phyloP scores from a whole-genome alignment of 2,113 vertebrate genomes.

The Hippocampus zosterae region DNA sequence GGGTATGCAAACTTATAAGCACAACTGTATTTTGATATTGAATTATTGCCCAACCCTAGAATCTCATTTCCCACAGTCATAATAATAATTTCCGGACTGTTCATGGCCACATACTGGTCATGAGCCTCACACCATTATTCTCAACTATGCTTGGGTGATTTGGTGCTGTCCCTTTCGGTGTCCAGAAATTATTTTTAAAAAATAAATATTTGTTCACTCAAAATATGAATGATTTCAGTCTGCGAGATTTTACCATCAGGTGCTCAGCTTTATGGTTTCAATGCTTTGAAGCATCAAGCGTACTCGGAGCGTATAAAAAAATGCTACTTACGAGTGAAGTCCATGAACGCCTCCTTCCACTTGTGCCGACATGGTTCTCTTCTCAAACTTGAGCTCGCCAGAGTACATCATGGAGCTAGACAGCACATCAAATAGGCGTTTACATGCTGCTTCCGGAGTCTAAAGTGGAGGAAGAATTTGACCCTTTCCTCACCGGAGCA shows the following conservation, averaged over 20 bases:
- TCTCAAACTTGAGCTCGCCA: conserved; percentile 93
- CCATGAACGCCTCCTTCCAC: conserved; percentile 89
- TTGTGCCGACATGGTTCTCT: conserved; percentile 90
- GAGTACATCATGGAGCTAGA: conserved; percentile 93
- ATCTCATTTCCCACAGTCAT: too few species aligned
- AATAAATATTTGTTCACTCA: not conserved
- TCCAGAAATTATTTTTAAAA: not conserved
- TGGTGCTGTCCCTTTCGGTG: not conserved
- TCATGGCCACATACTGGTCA: not conserved
- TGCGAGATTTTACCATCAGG: not conserved
- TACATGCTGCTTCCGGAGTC: too few species aligned
- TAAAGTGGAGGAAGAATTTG: not conserved
- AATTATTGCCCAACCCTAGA: too few species aligned
- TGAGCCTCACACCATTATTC: not conserved
- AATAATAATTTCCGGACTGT: not conserved
- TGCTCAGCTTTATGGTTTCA: not conserved
- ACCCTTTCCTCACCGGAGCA: conserved; percentile 77
- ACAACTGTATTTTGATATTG: too few species aligned
- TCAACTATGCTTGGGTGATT: not conserved
- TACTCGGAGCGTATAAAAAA: not conserved
- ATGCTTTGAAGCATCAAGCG: not conserved
- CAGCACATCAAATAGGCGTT: too few species aligned
- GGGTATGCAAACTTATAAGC: too few species aligned
- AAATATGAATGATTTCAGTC: not conserved
- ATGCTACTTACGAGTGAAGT: conserved; percentile 86